A percentile compares a stretch with the other conserved stretches of the same genome.
Evolutionary conservation across 2,888 invertebrate genomes (phyloP).

Genomic region (Microdon myrmicae): DNA sequence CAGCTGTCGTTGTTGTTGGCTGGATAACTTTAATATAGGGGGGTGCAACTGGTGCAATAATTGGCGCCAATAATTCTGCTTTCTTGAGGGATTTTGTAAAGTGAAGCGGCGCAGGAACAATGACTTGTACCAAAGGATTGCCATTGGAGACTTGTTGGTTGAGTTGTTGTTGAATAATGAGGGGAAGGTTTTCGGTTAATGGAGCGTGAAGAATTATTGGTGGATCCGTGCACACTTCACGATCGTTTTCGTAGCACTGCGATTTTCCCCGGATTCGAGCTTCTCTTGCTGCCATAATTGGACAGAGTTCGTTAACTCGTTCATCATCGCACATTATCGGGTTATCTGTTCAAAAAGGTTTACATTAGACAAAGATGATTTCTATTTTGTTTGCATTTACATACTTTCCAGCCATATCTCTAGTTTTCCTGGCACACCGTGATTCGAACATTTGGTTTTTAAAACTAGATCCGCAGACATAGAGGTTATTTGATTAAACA

Average conservation of each 20-base stretch:
- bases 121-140: slow-evolving; percentile 60
- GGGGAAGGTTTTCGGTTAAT: slow-evolving; percentile 55
- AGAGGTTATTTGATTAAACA: slow-evolving; percentile 78
- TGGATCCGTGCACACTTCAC: slow-evolving; percentile 64
- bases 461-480: slow-evolving; percentile 80
- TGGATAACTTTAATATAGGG: slow-evolving; percentile 57
- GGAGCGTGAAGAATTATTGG: slow-evolving; percentile 59
- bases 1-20: slow-evolving; percentile 49
- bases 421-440: slow-evolving; percentile 75
- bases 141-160: slow-evolving; percentile 54
- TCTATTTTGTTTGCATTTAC: slow-evolving; percentile 51
- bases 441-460: slow-evolving; percentile 82
- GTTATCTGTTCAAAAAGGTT: slow-evolving; percentile 73
- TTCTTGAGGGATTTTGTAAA: slow-evolving; percentile 56
- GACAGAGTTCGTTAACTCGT: slow-evolving; percentile 74
- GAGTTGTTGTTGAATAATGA: slow-evolving; percentile 57
- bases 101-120: slow-evolving; percentile 60
- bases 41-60: slow-evolving; percentile 59
- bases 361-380: not conserved
- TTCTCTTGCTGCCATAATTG: slow-evolving; percentile 77
- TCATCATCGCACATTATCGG: slow-evolving; percentile 82
- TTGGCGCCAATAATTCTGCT: slow-evolving; percentile 58
- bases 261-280: slow-evolving; percentile 78
- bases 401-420: slow-evolving; percentile 85
- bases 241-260: slow-evolving; percentile 68